Evolutionary conservation across 2,113 vertebrate species (phyloP).

Genomic region (Oxyura jamaicensis): DNA sequence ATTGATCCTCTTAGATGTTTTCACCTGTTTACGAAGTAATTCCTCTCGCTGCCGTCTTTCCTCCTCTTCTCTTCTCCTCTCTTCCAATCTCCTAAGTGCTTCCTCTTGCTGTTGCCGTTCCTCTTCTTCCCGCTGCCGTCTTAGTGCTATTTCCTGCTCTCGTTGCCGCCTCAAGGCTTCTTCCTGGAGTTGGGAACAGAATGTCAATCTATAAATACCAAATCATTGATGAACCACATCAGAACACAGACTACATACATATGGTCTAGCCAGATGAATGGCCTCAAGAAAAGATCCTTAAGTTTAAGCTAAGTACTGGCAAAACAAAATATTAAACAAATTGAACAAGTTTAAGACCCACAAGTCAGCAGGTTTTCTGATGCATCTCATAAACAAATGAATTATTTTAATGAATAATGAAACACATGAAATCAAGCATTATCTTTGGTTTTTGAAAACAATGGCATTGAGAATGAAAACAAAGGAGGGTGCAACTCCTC

Average conservation of each 20-base stretch:
- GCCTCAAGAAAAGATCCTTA: not conserved
- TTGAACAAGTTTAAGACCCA: not conserved
- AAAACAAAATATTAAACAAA: not conserved
- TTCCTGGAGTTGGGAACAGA: slow-evolving; percentile 71
- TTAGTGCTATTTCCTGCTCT: slow-evolving; percentile 89
- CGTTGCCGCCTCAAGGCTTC: slow-evolving; percentile 81
- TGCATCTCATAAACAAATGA: not conserved
- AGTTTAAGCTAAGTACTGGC: not conserved
- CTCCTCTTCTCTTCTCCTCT: slow-evolving; percentile 92
- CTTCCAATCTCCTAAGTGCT: slow-evolving; percentile 88
- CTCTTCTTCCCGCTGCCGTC: slow-evolving; percentile 92
- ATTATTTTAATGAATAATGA: not conserved
- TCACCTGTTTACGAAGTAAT: slow-evolving; percentile 91
- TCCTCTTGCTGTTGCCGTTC: slow-evolving; percentile 93
- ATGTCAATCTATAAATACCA: not conserved
- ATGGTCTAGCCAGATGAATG: not conserved
- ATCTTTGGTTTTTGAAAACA: not conserved
- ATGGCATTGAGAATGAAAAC: not conserved
- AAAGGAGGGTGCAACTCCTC: not conserved
- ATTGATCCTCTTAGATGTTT: not conserved
- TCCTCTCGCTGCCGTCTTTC: slow-evolving; percentile 91
- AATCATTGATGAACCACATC: not conserved
- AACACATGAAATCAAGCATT: not conserved
- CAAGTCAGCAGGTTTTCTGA: not conserved
- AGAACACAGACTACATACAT: slow-evolving; percentile 43